A percentile compares a stretch with the other conserved stretches of the same genome.
phyloP scores from a whole-genome alignment of 2,113 vertebrate species.

The Xiphophorus couchianus region DNA sequence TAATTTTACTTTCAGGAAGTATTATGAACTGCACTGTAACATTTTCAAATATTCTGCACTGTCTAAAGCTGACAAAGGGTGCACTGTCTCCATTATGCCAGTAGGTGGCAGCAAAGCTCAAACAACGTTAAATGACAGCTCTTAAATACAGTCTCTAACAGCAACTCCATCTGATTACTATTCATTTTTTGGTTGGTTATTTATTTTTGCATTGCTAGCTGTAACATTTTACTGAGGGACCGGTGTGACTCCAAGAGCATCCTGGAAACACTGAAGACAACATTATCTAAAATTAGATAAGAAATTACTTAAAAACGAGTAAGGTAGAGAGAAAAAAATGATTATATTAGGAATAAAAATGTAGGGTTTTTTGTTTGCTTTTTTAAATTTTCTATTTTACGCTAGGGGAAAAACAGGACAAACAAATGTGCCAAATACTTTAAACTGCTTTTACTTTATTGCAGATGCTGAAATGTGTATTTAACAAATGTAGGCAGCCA shows the following conservation, averaged over 20 bases:
- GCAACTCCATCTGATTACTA: background rate
- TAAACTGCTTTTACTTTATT: background rate
- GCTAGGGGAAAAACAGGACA: background rate
- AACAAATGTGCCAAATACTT: background rate
- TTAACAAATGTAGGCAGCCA: background rate
- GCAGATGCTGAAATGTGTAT: background rate
- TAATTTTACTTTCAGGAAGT: conserved; percentile 48
- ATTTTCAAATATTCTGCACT: background rate
- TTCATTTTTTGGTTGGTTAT: background rate
- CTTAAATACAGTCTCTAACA: too few relatives aligned
- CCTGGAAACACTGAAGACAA: background rate
- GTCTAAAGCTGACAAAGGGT: background rate
- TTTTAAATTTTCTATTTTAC: background rate
- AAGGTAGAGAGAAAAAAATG: too few relatives aligned
- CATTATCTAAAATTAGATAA: background rate
- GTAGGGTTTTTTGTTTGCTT: background rate
- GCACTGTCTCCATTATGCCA: conserved; percentile 21
- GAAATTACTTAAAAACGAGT: background rate
- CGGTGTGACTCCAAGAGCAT: background rate
- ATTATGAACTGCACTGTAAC: background rate
- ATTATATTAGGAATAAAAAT: background rate
- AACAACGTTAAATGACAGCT: background rate
- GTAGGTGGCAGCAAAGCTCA: conserved; percentile 43
- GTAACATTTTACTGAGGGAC: background rate
- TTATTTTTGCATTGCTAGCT: background rate